Base-by-base conservation (phyloP, 2,113 vertebrate genomes). In the Empidonax alnorum region DNA sequence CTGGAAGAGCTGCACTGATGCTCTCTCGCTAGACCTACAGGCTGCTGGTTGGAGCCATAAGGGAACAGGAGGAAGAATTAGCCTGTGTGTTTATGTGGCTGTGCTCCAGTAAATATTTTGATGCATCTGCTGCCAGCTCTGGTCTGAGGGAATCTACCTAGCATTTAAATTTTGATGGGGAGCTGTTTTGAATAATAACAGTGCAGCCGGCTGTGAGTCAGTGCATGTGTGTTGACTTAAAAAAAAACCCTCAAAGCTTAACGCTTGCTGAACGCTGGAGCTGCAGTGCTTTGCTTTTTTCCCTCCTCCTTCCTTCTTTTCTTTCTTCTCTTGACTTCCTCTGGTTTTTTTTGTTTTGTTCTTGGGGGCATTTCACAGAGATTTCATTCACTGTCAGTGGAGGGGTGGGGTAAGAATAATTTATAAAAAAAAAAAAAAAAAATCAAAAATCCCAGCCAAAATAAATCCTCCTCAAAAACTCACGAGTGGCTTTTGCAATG, bases 401-500 rank as follows among this genome's bases (percentile, higher is more conserved):
- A 94, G 91, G 73, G 69, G 62, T 21, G 75, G 50, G 50, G 68
- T 69, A 56, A 77, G 79, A 89, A 55, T 41, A 47, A 90, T 91
- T 18, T 41, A 41, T 12, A 41, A 41, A 41, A 41, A 41, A 41
- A 25, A 37, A 37, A 61, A 37, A 25, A 14, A 50, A 81, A 59
- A 50, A 84, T 11, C 12, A 65, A 42, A 21, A 68, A 31, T n/a
- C 65, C 62, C 76, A 76, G 90, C 74, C 71, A 72, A 97, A 97
- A 97, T 73, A 96, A 92, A 96, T 92, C 95, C 91, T 83, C 50
- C 79, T 33, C 41, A 7, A 88, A 94, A 95, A 94, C 93, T 92
- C 96, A 37, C 89, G 69, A 97, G 95, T 97, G 93, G 92, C 93
- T 72, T 94, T 97, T 95, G 94, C 98, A 98, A 99, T 99, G 99